Evolutionary conservation across 2,113 vertebrate species (phyloP).

Genomic region (Phylloscopus trochiloides): DNA sequence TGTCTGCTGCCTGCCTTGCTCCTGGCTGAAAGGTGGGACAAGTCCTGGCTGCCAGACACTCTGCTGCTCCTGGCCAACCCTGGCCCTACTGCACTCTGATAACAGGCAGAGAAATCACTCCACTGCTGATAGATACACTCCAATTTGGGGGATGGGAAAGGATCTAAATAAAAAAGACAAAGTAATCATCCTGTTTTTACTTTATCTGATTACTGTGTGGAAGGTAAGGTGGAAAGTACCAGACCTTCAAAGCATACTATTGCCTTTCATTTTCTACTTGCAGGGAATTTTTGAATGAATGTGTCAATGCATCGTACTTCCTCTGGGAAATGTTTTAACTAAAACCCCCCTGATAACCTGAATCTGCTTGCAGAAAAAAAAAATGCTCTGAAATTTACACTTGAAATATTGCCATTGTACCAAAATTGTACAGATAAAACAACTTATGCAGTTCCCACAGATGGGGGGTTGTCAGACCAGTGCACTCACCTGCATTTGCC

Average conservation of each 20-base stretch:
- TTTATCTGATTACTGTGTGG: fast-evolving
- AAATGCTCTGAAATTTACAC: not conserved
- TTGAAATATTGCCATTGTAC: not conserved
- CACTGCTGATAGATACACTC: not conserved
- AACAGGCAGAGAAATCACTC: not conserved
- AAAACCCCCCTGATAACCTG: not conserved
- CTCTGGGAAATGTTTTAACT: not conserved
- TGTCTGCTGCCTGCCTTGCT: not conserved
- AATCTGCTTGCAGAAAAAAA: not conserved
- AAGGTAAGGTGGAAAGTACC: not conserved
- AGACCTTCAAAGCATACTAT: not conserved
- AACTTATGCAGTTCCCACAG: not conserved
- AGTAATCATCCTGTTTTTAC: not conserved
- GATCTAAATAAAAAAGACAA: not conserved
- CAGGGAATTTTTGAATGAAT: not conserved
- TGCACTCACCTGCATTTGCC: not conserved
- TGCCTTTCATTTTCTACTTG: not conserved
- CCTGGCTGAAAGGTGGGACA: not conserved
- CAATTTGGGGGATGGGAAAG: not conserved
- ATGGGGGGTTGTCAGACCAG: not conserved
- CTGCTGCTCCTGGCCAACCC: not conserved
- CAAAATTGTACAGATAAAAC: not conserved
- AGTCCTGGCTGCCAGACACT: not conserved
- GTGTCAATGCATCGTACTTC: not conserved
- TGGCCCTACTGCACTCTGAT: fast-evolving